Conservation (phyloP, 2,797 vertebrate species). For the Eulemur albifrons region DNA sequence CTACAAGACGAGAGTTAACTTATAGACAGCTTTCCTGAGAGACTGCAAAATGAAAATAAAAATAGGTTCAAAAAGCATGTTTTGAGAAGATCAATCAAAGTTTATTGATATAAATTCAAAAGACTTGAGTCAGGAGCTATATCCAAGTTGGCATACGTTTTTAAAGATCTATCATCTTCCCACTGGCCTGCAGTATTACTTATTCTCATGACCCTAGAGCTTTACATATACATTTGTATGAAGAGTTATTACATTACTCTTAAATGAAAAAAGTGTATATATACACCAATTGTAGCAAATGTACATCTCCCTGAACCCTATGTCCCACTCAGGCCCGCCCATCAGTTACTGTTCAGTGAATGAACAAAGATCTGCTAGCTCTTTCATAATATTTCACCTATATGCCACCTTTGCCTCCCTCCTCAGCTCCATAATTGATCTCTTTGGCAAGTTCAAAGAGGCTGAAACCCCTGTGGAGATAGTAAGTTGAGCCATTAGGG, state of each 20-base stretch:
- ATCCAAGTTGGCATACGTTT: not conserved
- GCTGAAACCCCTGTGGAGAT: not conserved
- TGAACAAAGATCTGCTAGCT: not conserved
- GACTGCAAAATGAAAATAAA: constrained; percentile 39
- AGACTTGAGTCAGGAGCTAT: not conserved
- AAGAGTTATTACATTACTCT: not conserved
- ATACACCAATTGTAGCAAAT: constrained; percentile 2
- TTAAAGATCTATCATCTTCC: constrained; percentile 8
- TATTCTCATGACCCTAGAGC: not conserved
- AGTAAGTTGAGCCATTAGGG: constrained; percentile 33
- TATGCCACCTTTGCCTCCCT: not conserved
- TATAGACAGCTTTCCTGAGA: not conserved
- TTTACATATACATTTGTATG: not conserved
- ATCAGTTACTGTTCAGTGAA: constrained; percentile 5
- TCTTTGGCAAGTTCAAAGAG: constrained; percentile 10
- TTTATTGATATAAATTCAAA: not conserved
- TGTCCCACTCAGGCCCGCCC: not conserved
- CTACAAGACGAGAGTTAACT: not conserved
- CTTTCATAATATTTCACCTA: not conserved
- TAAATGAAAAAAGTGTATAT: not conserved
- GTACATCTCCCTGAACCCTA: not conserved
- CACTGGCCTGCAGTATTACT: constrained; percentile 3
- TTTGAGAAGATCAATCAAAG: not conserved
- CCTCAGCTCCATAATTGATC: not conserved
- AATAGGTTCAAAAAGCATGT: constrained; percentile 9